phyloP scores from a whole-genome alignment of 1,140 invertebrate genomes.

The Ladona fulva region DNA sequence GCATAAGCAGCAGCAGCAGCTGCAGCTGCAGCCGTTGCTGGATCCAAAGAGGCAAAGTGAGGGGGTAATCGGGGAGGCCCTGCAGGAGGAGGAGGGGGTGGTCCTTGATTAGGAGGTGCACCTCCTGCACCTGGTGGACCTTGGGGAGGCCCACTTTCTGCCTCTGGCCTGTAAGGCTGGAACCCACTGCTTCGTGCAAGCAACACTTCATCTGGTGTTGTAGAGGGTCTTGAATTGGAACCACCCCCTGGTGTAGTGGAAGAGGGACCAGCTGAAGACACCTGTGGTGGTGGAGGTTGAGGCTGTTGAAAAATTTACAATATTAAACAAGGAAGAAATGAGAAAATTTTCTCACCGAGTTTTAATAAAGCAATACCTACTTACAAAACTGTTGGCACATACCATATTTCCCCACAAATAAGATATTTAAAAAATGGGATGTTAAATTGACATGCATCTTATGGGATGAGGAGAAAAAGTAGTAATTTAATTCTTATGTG shows the following conservation, averaged over 20 bases:
- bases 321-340: too few relatives aligned
- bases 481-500: too few relatives aligned
- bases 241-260: conserved; percentile 29
- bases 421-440: too few relatives aligned
- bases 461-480: too few relatives aligned
- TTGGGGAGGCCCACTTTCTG: conserved; percentile 24
- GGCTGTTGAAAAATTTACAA: neutral
- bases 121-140: neutral
- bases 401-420: too few relatives aligned
- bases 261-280: neutral
- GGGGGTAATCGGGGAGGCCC: conserved; percentile 15
- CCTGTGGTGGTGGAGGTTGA: neutral
- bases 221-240: conserved; percentile 31
- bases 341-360: too few relatives aligned
- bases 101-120: neutral
- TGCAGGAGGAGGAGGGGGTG: conserved; percentile 17
- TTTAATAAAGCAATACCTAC: too few relatives aligned
- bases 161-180: conserved; percentile 64
- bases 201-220: conserved; percentile 34
- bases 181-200: conserved; percentile 59
- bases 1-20: conserved; percentile 39
- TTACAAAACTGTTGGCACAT: too few relatives aligned
- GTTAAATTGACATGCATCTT: too few relatives aligned
- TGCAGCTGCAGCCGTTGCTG: conserved; percentile 29
- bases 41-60: conserved; percentile 26